phyloP scores from a whole-genome alignment of 2,888 invertebrate species.

The Megamerina dolium region DNA sequence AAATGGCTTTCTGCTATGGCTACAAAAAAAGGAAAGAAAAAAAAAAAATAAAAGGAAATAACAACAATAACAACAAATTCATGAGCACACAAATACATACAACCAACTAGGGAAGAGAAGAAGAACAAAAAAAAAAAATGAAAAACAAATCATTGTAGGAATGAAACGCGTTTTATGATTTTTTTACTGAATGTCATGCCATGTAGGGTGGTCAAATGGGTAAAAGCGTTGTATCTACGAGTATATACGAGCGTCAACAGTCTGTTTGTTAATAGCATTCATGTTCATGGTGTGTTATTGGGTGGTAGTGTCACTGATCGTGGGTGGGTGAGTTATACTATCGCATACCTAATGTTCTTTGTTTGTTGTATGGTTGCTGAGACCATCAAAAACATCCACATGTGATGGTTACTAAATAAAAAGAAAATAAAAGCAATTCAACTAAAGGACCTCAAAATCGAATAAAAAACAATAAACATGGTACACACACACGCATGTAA shows the following conservation, averaged over 20 bases:
- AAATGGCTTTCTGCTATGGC: not conserved
- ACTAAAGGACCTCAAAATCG: too few relatives aligned
- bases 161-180: constrained; percentile 6
- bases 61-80: too few relatives aligned
- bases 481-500: too few relatives aligned
- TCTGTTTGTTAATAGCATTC: too few relatives aligned
- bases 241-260: too few relatives aligned
- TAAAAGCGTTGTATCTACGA: too few relatives aligned
- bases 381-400: constrained; percentile 16
- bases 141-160: constrained; percentile 5
- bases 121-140: constrained; percentile 7
- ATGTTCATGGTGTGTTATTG: not conserved
- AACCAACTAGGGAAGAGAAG: too few relatives aligned
- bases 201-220: not conserved
- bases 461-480: not conserved
- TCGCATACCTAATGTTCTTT: constrained; percentile 10
- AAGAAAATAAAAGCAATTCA: too few relatives aligned
- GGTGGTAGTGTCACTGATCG: not conserved
- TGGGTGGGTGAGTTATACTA: not conserved
- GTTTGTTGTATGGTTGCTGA: too few relatives aligned
- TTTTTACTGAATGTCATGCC: not conserved
- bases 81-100: too few relatives aligned
- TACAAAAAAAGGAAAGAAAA: not conserved
- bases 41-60: too few relatives aligned
- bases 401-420: too few relatives aligned